phyloP scores from a whole-genome alignment of 2,888 invertebrate genomes.

The Cephalotes varians region DNA sequence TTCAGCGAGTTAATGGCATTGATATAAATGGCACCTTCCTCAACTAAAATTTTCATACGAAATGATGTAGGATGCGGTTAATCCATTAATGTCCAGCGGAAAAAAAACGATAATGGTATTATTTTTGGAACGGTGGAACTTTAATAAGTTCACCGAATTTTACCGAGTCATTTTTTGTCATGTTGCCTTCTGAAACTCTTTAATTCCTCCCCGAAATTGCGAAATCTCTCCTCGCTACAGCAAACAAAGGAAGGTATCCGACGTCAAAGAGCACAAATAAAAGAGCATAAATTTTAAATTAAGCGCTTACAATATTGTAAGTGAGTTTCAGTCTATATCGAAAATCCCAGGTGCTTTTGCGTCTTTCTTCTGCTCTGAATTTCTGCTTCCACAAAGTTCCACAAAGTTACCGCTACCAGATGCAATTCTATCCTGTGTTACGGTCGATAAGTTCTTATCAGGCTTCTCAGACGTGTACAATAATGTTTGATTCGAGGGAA shows the following conservation, averaged over 20 bases:
- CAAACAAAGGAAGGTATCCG: neutral
- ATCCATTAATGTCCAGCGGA: neutral
- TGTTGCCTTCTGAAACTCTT: neutral
- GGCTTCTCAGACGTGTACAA: neutral
- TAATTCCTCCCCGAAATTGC: neutral
- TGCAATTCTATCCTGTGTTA: conserved; percentile 18
- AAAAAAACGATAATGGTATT: neutral
- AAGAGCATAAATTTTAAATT: neutral
- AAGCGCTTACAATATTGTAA: neutral
- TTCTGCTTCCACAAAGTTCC: neutral
- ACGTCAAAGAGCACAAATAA: neutral
- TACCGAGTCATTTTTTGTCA: neutral
- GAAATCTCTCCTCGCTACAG: neutral
- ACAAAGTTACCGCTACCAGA: neutral
- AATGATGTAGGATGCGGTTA: neutral
- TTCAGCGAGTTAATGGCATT: neutral
- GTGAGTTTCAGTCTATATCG: neutral
- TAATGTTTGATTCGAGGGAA: conserved; percentile 19
- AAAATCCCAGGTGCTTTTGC: neutral
- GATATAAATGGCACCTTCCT: neutral
- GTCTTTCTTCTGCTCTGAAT: neutral
- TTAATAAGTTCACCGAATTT: conserved; percentile 14
- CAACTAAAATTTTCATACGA: conserved; percentile 7
- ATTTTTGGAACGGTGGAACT: neutral
- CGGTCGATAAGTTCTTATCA: conserved; percentile 17